These are phyloP conservation scores for Scaptomyza montana DNA, from an alignment of 1,140 invertebrate species.

Conservation along the genomic window DNA sequence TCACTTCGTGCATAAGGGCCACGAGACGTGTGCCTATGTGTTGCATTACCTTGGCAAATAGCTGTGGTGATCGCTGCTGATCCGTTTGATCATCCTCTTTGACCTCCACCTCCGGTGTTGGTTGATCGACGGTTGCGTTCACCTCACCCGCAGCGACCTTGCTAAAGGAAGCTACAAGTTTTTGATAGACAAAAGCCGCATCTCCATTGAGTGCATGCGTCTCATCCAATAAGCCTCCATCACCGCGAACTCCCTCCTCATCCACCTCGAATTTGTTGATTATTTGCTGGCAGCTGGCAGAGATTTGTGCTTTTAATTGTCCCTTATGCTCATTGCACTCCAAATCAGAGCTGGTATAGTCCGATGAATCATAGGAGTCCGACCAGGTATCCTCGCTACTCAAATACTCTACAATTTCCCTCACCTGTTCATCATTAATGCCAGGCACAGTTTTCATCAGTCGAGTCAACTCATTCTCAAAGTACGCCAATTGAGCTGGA, in stretches of 20 bases:
- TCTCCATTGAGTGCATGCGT: slow-evolving; percentile 87
- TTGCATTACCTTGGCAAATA: slow-evolving; percentile 96
- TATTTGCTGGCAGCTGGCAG: slow-evolving; percentile 93
- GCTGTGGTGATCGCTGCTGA: slow-evolving; percentile 90
- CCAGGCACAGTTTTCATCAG: slow-evolving; percentile 96
- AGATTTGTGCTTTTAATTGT: slow-evolving; percentile 92
- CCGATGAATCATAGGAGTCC: slow-evolving; percentile 95
- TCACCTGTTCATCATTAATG: slow-evolving; percentile 94
- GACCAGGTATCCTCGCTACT: slow-evolving; percentile 96
- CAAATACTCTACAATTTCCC: slow-evolving; percentile 95
- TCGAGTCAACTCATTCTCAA: slow-evolving; percentile 94
- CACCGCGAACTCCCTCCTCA: slow-evolving; percentile 85
- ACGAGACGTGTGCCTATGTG: slow-evolving; percentile 95
- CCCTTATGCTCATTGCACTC: slow-evolving; percentile 89
- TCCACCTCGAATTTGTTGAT: slow-evolving; percentile 91
- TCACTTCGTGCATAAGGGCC: slow-evolving; percentile 96
- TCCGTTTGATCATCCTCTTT: slow-evolving; percentile 80
- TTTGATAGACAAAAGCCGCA: slow-evolving; percentile 92
- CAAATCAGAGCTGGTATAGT: slow-evolving; percentile 94
- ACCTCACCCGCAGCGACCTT: slow-evolving; percentile 86
- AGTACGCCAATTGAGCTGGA: slow-evolving; percentile 93
- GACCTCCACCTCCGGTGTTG: slow-evolving; percentile 2
- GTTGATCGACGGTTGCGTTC: not conserved
- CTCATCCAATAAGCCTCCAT: slow-evolving; percentile 85
- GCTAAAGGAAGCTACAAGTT: slow-evolving; percentile 91